Base-by-base conservation (phyloP, 2,797 vertebrate genomes). In the Bovichtus diacanthus region DNA sequence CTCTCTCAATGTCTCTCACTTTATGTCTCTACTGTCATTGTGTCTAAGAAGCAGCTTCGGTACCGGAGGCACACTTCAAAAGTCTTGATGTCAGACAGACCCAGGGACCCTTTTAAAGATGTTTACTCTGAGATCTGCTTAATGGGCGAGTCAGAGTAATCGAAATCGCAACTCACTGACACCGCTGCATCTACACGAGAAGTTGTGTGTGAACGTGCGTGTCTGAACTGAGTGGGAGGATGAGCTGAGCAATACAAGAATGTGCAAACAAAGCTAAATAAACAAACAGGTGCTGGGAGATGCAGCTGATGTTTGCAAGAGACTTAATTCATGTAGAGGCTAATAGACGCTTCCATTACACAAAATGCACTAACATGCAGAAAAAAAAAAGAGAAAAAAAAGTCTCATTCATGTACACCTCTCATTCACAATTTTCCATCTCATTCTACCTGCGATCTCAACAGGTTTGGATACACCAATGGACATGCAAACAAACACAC, bases 21-120 rank as follows among this genome's bases (percentile, higher is more conserved):
- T 51, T 76, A 50, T 58, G 41, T 70, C 74, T 58, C 61, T 60
- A 53, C 66, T 56, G 62, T 78, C 81, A 74, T 70, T 83, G 73
- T 84, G 56, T 85, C 53, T 55, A 49, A 70, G 43, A 77, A 72
- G 78, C 46, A n/a, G 72, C 81, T 73, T 81, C 6, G 11, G 34
- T 75, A 84, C 83, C 77, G 56, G 62, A 84, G 73, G 79, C 47
- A 39, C 78, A 84, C 84, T 85, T 89, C 74, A 76, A 85, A n/a
- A 80, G 76, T 75, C 79, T 83, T 36, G 15, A 75, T 83, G 87
- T 85, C 79, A 80, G 53, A 68, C 63, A 41, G 55, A 86, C 82
- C 79, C 59, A 25, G 67, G 75, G 70, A 88, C 43, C 67, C 75
- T 87, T 91, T 90, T 84, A 85, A 84, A 83, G 64, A 82, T 88